Conservation (phyloP, 1,140 invertebrate genomes). For the Bombus confusus region DNA sequence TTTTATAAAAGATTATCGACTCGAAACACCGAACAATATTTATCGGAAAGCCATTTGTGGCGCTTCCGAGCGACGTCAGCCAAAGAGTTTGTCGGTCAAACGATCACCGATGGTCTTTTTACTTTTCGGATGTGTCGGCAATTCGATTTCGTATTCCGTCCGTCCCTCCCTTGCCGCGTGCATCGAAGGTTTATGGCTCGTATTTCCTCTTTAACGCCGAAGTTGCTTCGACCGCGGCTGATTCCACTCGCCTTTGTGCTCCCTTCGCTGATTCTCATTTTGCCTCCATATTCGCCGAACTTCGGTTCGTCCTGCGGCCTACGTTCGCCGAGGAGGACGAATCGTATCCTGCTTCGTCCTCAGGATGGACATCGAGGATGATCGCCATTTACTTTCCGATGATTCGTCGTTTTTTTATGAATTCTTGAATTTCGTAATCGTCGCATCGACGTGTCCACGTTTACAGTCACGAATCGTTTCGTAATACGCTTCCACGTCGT, state of each 20-base stretch:
- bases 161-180: constrained; percentile 3
- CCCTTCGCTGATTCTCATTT: not conserved
- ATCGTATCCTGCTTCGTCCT: no score
- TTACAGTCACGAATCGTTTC: constrained; percentile 1
- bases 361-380: no score
- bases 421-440: constrained; percentile 38
- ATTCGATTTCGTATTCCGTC: constrained; percentile 61
- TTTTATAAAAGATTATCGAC: no score
- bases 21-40: no score
- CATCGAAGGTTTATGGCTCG: constrained; percentile 67
- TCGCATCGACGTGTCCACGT: not conserved
- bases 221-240: constrained; percentile 35
- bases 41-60: no score
- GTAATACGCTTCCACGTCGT: not conserved
- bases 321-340: not conserved
- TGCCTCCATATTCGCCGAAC: not conserved
- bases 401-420: constrained; percentile 14
- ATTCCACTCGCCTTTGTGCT: constrained; percentile 56
- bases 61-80: no score
- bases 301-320: not conserved
- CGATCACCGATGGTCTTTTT: not conserved
- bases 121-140: constrained; percentile 40
- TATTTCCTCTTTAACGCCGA: constrained; percentile 69
- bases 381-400: not conserved
- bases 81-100: no score